A percentile compares a stretch with the other conserved stretches of the same genome.
Conservation (phyloP, 2,888 invertebrate species). For the Panzeria rudis region DNA sequence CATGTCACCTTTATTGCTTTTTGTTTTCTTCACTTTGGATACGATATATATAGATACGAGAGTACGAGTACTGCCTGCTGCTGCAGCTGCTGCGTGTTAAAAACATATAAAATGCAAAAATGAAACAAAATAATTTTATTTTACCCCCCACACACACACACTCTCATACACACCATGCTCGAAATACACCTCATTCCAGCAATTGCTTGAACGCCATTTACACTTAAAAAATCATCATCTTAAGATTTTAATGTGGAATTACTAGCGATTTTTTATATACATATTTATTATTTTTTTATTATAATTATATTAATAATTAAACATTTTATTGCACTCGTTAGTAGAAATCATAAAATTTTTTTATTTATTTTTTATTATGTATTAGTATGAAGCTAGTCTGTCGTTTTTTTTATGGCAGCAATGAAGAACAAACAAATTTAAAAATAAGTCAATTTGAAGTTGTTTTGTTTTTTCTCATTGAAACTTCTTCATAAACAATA, state of each 20-base stretch:
- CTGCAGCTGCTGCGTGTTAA: conserved; percentile 47
- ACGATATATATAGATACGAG: conserved; percentile 1
- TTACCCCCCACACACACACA: conserved; percentile 45
- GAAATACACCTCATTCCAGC: neutral
- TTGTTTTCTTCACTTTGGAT: conserved; percentile 20
- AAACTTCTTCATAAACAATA: conserved; percentile 1
- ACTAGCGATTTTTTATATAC: neutral
- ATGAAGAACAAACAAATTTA: neutral
- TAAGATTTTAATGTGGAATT: neutral
- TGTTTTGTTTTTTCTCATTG: neutral
- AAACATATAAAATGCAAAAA: conserved; percentile 38
- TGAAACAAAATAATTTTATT: conserved; percentile 1
- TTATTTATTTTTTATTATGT: no score
- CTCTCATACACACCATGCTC: neutral
- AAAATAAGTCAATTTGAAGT: neutral
- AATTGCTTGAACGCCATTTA: conserved; percentile 12
- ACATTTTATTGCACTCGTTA: conserved; percentile 14
- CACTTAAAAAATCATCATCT: neutral
- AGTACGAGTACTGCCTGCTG: no score
- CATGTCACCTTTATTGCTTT: conserved; percentile 52
- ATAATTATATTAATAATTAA: conserved; percentile 6
- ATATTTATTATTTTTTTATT: neutral
- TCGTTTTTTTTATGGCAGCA: neutral
- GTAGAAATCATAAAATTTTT: neutral
- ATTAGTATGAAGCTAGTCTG: neutral